Base-by-base conservation (phyloP, 2,113 vertebrate genomes). In the Hippopotamus amphibius region DNA sequence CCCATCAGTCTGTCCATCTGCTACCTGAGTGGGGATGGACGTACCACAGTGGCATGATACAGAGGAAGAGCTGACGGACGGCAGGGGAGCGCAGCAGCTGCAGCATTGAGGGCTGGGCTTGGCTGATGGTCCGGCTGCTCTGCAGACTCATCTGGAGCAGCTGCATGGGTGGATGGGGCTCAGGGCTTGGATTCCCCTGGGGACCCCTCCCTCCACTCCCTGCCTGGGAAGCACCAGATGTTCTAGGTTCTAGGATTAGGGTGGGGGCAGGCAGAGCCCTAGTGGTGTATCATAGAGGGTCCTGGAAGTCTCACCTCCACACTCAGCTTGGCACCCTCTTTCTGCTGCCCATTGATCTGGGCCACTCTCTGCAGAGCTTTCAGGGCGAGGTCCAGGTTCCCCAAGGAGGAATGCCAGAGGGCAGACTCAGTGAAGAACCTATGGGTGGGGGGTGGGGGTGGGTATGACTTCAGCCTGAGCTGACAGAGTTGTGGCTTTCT, bases 371-470 rank as follows among this genome's bases (percentile, higher is more conserved):
- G 98, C 22, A 99, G 98, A 50, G 84, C 93, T 74, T 98, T 98
- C 24, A 99, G 95, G 0, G 99, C 99, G 0, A 99, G 97, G 3
- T 98, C 97, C 1, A 98, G 96, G 21, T 88, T 98, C 7, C 90
- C 97, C 2, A 97, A 98, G 57, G 99, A 84, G 53, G 98, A 96
- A 88, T 99, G 90, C 99, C 99, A 99, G 10, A 99, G 98, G 2
- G 99, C 98, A 0, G 99, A 99, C 97, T 99, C 99, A 0, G 97
- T 82, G 55, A 97, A 98, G 98, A 98, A 99, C 98, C 99, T 99
- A 93, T 41, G 50, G 21, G 1, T 43, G 0, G 50, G 13, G 71
- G 13, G 1, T 22, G 0, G 8, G 14, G 28, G 46, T 2, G 19
- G 41, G n/a, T 33, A 46, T 16, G 26, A 50, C 33, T 94, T 74